Base-by-base conservation (phyloP, 2,113 vertebrate genomes). In the Chrysochloris asiatica region DNA sequence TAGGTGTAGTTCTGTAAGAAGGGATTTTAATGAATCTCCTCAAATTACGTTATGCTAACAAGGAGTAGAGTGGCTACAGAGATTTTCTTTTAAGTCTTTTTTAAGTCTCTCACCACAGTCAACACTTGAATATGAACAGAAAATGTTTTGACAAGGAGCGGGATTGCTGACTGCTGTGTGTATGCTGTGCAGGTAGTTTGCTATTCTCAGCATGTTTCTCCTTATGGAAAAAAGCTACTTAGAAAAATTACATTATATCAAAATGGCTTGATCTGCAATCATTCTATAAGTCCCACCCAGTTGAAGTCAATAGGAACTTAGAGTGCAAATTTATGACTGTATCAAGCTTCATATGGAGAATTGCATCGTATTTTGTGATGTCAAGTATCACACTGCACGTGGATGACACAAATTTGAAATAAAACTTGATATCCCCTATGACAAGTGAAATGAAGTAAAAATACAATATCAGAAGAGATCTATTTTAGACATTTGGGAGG, bases 181-280 rank as follows among this genome's bases (percentile, higher is more conserved):
- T 8, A 6, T 89, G 36, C 43, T 6, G 33, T 80, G 69, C 78
- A 96, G 95, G 82, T 91, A 95, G 93, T 95, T 91, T 90, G 26
- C 80, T 88, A 88, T 97, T 97, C 93, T 5, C 89, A 93, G 88
- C 88, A 92, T 95, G 95, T 87, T 95, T 92, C 92, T 95, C 65
- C 77, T 95, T 96, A 79, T 48, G 89, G 78, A 85, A 76, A 92
- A 93, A 94, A 63, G 69, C 94, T 96, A 94, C 89, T 78, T 93
- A 54, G 93, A 94, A 82, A 96, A 97, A 94, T 93, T 72, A 2
- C 78, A 67, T 96, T 95, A 50, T 69, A 89, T 94, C 91, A 96
- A 33, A 91, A 95, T 92, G 73, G 48, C 92, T 87, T 86, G 81
- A 77, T 96, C 87, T 91, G 59, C 52, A 86, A 71, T 95, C 93